Percentiles rank a stretch among this genome's conserved stretches.
Conservation (phyloP, 2,113 vertebrate genomes). For the Xiphophorus maculatus region DNA sequence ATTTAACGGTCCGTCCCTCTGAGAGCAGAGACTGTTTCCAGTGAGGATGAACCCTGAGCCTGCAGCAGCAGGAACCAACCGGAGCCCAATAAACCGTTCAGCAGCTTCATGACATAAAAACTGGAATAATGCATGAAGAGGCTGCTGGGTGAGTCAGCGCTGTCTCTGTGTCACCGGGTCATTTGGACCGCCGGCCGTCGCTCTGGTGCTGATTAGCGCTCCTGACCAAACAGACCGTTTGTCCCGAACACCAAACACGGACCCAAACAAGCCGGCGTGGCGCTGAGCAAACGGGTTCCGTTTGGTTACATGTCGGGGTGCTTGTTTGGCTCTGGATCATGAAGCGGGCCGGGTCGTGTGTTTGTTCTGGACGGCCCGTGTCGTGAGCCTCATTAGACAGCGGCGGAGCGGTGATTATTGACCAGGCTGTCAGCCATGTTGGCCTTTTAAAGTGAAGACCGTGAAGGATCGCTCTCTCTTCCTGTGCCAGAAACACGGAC, state of each 20-base stretch:
- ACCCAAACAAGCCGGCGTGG: slow-evolving; percentile 16
- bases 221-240: slow-evolving; percentile 30
- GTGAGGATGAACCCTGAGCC: too few relatives aligned
- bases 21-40: too few relatives aligned
- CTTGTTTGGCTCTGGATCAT: slow-evolving; percentile 22
- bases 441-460: slow-evolving; percentile 39
- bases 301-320: background rate
- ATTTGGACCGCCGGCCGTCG: background rate
- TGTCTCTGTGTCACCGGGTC: background rate
- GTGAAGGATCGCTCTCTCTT: slow-evolving; percentile 29
- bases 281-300: background rate
- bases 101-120: slow-evolving; percentile 30
- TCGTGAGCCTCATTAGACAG: slow-evolving; percentile 58
- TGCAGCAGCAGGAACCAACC: background rate
- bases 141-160: slow-evolving; percentile 13
- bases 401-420: slow-evolving; percentile 56
- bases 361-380: slow-evolving; percentile 42
- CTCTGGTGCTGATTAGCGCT: slow-evolving; percentile 2
- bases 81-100: background rate
- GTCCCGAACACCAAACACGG: background rate
- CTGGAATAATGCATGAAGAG: slow-evolving; percentile 20
- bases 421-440: slow-evolving; percentile 54
- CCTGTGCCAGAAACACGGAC: slow-evolving; percentile 41
- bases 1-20: too few relatives aligned
- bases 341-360: background rate